phyloP scores from a whole-genome alignment of 2,888 invertebrate species.

The Thymelicus acteon region DNA sequence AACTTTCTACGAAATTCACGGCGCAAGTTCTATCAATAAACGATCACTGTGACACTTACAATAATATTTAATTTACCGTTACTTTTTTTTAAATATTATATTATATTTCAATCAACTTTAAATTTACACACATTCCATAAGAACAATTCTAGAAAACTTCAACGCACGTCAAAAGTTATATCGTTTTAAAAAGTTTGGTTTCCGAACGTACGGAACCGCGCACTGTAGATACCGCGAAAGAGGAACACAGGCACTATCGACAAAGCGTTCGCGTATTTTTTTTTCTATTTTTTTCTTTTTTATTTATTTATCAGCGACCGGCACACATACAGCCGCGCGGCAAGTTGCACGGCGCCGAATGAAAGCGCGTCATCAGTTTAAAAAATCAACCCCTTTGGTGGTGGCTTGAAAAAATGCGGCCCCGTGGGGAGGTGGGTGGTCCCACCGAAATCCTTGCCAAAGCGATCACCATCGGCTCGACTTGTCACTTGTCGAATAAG shows the following conservation, averaged over 20 bases:
- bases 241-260: constrained; percentile 78
- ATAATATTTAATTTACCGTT: constrained; percentile 37
- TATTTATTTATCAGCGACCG: constrained; percentile 78
- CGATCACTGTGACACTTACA: constrained; percentile 32
- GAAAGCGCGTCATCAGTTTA: constrained; percentile 86
- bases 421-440: constrained; percentile 72
- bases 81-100: constrained; percentile 31
- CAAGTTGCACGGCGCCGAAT: constrained; percentile 84
- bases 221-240: constrained; percentile 71
- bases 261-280: constrained; percentile 71
- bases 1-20: constrained; percentile 45
- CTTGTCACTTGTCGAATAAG: constrained; percentile 84
- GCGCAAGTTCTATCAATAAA: constrained; percentile 14
- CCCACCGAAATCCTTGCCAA: constrained; percentile 82
- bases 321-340: constrained; percentile 82
- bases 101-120: neutral
- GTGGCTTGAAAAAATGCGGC: constrained; percentile 81
- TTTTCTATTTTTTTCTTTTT: constrained; percentile 59
- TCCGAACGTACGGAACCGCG: constrained; percentile 58
- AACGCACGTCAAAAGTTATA: constrained; percentile 49
- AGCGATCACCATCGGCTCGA: constrained; percentile 79
- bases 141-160: constrained; percentile 31
- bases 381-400: constrained; percentile 85
- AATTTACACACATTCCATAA: constrained; percentile 34
- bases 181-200: constrained; percentile 59